Evolutionary conservation across 1,140 invertebrate species (phyloP), one percentile per base, ranked within the genome.

Genomic region (Thrips palmi): DNA sequence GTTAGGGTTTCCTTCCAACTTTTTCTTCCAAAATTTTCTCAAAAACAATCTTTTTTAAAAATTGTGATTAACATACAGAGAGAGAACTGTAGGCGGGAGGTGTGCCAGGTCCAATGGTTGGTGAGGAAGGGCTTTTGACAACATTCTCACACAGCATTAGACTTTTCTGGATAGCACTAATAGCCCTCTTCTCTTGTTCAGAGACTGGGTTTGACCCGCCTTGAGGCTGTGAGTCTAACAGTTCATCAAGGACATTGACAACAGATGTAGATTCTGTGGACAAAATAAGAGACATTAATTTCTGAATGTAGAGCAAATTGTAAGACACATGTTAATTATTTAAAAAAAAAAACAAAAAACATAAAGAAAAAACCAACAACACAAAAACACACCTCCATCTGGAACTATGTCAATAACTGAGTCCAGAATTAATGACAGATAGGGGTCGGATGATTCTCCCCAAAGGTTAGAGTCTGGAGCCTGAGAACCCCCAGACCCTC

Each of bases 81-180:
- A 36, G 11, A 12, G 11, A 14, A 21, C 20, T 4, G 17, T 40
- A n/a, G 25, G 24, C n/a, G 19, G 2, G 33, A 31, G 17, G 18
- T 3, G 17, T 41, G 3, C 21, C 37, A 29, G 1, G 15, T 20
- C 17, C 62, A 44, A 63, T 62, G 23, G 67, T 65, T 47, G 70
- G 74, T 47, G 73, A 71, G 35, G 68, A 66, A 31, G 74, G 65
- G 55, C 65, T 71, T 44, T 67, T 69, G 2, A 60, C 54, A 53
- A 59, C 60, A 50, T 72, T 78, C 55, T 73, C 72, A 47, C 66
- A 76, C 47, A 77, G 77, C 85, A 92, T 92, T 40, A 94, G 62
- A 50, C 81, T 82, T 54, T 84, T 76, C 49, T 87, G 81, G 50
- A 94, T 94, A 7, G 74, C 81, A 51, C 77, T 82, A 36, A 93